Conservation (phyloP, 2,113 vertebrate genomes). For the Holacanthus passer region DNA sequence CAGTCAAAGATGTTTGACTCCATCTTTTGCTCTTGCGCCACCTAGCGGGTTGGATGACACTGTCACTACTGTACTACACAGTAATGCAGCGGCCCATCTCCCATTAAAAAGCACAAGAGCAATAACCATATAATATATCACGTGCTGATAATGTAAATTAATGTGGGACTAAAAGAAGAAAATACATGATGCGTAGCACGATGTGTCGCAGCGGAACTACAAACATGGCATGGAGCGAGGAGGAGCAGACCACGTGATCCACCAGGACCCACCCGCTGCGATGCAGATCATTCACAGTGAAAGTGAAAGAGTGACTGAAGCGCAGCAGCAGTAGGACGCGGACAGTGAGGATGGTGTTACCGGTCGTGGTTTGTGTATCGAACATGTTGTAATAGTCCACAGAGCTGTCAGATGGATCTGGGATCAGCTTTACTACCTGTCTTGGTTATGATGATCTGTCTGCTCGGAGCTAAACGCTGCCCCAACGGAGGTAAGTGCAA, state of each 20-base stretch:
- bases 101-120: neutral
- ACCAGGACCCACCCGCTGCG: fast-evolving
- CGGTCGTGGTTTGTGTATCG: fast-evolving
- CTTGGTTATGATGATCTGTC: neutral
- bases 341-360: constrained; percentile 2
- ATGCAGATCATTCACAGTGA: no score
- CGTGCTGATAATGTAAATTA: no score
- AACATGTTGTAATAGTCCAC: neutral
- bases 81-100: neutral
- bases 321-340: fast-evolving
- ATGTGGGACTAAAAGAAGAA: neutral
- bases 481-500: constrained; percentile 46
- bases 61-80: neutral
- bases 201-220: neutral
- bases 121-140: neutral
- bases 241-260: neutral
- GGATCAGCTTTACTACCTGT: neutral
- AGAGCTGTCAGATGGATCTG: constrained; percentile 57
- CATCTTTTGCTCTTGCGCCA: neutral
- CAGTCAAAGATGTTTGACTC: neutral
- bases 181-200: neutral
- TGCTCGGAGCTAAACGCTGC: neutral
- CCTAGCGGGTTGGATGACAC: constrained; percentile 18
- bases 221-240: constrained; percentile 25
- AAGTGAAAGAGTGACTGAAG: constrained; percentile 40